Conservation (phyloP, 2,888 invertebrate species). For the Eristalis arbustorum region DNA sequence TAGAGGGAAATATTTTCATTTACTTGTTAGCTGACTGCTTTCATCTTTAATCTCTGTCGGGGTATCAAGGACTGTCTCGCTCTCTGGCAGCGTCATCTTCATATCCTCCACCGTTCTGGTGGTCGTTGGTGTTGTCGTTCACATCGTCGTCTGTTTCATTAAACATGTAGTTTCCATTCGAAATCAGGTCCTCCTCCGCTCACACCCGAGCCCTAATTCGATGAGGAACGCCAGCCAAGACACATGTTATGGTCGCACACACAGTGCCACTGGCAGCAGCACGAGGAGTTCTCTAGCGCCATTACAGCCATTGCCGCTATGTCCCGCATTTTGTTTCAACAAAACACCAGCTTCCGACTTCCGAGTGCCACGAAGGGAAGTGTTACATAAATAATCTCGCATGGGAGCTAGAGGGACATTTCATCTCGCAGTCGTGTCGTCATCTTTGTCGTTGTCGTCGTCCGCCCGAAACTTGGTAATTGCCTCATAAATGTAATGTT, state of each 20-base stretch:
- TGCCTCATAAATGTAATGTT: constrained; percentile 58
- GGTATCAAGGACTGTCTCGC: constrained; percentile 40
- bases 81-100: background rate
- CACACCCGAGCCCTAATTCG: constrained; percentile 2
- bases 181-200: background rate
- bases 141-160: constrained; percentile 32
- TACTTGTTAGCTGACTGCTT: constrained; percentile 46
- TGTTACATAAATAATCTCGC: constrained; percentile 47
- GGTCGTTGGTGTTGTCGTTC: background rate
- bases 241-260: constrained; percentile 49
- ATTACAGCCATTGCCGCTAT: constrained; percentile 35
- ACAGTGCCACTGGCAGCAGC: background rate
- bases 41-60: constrained; percentile 40
- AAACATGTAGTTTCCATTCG: constrained; percentile 19
- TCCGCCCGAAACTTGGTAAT: constrained; percentile 43
- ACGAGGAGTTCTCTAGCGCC: constrained; percentile 4
- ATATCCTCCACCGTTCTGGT: background rate
- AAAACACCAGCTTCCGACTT: constrained; percentile 35
- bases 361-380: constrained; percentile 8
- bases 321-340: constrained; percentile 29
- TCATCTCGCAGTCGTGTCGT: background rate
- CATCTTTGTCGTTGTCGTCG: background rate
- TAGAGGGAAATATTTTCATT: constrained; percentile 47
- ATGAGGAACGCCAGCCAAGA: constrained; percentile 39
- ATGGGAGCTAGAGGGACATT: constrained; percentile 13